Conservation (phyloP, 2,888 invertebrate genomes). For the Gari tellinella region DNA sequence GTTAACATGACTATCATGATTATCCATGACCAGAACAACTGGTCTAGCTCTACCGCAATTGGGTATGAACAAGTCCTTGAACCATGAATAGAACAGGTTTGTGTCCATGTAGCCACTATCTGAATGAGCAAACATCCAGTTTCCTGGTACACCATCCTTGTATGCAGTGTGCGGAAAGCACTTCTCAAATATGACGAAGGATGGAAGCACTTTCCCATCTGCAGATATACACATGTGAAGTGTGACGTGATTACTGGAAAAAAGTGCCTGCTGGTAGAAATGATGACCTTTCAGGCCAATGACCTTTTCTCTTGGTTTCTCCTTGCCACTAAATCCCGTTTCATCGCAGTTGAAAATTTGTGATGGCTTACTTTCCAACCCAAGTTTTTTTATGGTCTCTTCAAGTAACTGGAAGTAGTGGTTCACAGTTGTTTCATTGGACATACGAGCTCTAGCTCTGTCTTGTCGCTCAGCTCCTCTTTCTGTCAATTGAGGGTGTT, state of each 20-base stretch:
- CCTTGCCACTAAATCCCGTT: constrained; percentile 12
- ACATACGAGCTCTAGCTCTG: too few species aligned
- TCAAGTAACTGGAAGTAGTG: too few species aligned
- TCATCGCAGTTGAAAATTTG: constrained; percentile 11
- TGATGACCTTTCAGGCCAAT: too few species aligned
- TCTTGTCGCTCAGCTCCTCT: too few species aligned
- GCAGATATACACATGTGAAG: constrained; percentile 16
- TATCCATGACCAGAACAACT: constrained; percentile 21
- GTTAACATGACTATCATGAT: constrained; percentile 24
- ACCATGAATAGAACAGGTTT: constrained; percentile 9
- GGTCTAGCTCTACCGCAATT: constrained; percentile 7
- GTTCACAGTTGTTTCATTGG: too few species aligned
- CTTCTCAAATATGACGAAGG: constrained; percentile 30
- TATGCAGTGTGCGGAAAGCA: constrained; percentile 9
- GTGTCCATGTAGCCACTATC: constrained; percentile 34
- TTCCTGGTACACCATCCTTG: too few species aligned
- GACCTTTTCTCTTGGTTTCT: constrained; percentile 15
- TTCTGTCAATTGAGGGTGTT: too few species aligned
- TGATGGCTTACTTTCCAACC: too few species aligned
- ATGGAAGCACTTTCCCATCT: constrained; percentile 17
- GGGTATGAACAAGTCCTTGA: constrained; percentile 10
- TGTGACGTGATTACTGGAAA: too few species aligned
- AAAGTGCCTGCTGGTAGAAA: neutral
- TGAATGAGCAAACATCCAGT: too few species aligned
- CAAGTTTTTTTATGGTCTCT: too few species aligned